These are phyloP conservation scores for Gymnobelideus leadbeateri DNA, from an alignment of 2,113 vertebrate species.

Conservation along the genomic window DNA sequence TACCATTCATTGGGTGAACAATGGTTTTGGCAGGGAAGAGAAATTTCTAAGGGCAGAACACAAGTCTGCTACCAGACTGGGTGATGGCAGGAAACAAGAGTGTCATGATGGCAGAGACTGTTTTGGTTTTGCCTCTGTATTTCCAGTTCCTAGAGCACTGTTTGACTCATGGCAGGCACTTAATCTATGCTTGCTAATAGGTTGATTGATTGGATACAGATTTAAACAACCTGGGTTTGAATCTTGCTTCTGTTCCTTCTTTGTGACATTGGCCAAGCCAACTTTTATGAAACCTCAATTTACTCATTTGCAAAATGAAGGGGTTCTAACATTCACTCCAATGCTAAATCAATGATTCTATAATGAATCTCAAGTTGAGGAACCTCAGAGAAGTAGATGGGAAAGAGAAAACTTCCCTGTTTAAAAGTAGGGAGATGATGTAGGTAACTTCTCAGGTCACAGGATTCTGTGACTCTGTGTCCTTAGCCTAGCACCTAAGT, in stretches of 20 bases:
- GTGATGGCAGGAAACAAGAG: neutral
- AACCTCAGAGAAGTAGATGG: neutral
- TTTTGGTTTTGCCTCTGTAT: neutral
- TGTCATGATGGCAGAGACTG: neutral
- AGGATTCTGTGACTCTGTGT: neutral
- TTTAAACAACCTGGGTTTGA: neutral
- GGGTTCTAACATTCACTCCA: neutral
- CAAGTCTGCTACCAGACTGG: neutral
- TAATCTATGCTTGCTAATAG: neutral
- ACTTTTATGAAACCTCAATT: neutral
- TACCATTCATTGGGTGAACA: neutral
- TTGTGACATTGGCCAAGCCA: neutral
- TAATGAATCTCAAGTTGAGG: neutral
- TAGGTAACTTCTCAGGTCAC: neutral
- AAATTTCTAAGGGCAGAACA: neutral
- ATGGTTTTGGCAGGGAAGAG: neutral
- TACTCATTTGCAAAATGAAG: neutral
- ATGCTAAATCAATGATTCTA: neutral
- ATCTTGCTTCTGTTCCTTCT: neutral
- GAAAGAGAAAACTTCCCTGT: neutral
- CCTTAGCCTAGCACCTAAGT: neutral
- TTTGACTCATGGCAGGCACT: neutral
- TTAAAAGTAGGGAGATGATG: neutral
- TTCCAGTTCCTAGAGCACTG: neutral
- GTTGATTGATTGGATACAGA: neutral